A percentile compares a stretch with the other conserved stretches of the same genome.
Conservation (phyloP, 2,797 vertebrate species). For the Melanotaenia boesemani region DNA sequence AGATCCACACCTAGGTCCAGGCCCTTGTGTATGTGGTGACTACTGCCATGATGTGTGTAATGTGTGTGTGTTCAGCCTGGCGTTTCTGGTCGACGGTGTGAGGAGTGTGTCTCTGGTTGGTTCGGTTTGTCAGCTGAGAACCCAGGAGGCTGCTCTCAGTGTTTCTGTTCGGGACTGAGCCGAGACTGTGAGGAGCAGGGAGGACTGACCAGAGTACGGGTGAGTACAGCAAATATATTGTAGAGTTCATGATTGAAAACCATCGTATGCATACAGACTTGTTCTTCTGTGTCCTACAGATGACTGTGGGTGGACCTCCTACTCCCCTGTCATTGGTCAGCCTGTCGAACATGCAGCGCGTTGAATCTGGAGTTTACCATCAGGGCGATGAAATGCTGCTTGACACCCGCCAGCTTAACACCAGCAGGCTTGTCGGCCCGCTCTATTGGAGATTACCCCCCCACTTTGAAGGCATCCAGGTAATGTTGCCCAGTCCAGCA, state of each 20-base stretch:
- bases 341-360: slow-evolving; percentile 86
- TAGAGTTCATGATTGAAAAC: too few species aligned
- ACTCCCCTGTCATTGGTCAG: slow-evolving; percentile 84
- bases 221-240: slow-evolving; percentile 70
- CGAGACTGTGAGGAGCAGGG: slow-evolving; percentile 86
- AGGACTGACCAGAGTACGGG: slow-evolving; percentile 83
- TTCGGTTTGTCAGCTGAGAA: slow-evolving; percentile 83
- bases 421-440: slow-evolving; percentile 75
- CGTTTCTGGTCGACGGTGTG: slow-evolving; percentile 88
- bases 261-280: not conserved
- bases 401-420: slow-evolving; percentile 80
- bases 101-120: slow-evolving; percentile 86
- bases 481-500: slow-evolving; percentile 39
- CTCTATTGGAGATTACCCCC: slow-evolving; percentile 92
- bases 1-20: not conserved
- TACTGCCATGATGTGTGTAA: slow-evolving; percentile 55
- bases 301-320: slow-evolving; percentile 73
- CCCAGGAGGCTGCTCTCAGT: slow-evolving; percentile 85
- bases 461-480: slow-evolving; percentile 89
- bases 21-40: not conserved
- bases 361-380: slow-evolving; percentile 84
- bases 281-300: slow-evolving; percentile 67
- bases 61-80: slow-evolving; percentile 80
- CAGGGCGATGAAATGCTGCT: slow-evolving; percentile 85
- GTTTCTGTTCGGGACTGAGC: slow-evolving; percentile 92